phyloP scores from a whole-genome alignment of 2,888 invertebrate species.

The Catocala sponsa region DNA sequence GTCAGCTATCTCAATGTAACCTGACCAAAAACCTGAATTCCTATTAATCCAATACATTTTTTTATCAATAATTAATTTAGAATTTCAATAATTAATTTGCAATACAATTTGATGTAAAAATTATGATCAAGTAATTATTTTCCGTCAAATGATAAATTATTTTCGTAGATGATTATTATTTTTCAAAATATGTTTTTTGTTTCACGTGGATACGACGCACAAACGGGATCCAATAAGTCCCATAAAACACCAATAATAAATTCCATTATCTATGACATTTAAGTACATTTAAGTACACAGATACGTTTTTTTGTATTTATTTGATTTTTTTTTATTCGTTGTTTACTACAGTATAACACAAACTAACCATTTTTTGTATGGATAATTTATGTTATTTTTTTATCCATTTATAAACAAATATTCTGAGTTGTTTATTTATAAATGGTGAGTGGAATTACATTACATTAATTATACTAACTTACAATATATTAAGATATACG shows the following conservation, averaged over 20 bases:
- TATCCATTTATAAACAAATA: constrained; percentile 68
- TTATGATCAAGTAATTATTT: constrained; percentile 2
- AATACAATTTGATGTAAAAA: constrained; percentile 1
- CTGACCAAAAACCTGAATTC: constrained; percentile 18
- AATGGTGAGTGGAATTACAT: constrained; percentile 73
- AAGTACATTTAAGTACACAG: constrained; percentile 76
- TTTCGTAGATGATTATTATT: constrained; percentile 14
- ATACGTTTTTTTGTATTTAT: constrained; percentile 81
- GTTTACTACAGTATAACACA: constrained; percentile 78
- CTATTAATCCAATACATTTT: background rate
- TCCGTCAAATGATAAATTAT: constrained; percentile 16
- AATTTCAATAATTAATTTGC: background rate
- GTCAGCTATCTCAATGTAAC: constrained; percentile 57
- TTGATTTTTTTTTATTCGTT: constrained; percentile 80
- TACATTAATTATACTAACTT: constrained; percentile 85
- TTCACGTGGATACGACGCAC: constrained; percentile 78
- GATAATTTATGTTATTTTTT: constrained; percentile 63
- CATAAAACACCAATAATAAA: constrained; percentile 75
- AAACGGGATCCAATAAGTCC: constrained; percentile 58
- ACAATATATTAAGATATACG: constrained; percentile 71
- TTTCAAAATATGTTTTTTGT: constrained; percentile 42
- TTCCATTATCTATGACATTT: constrained; percentile 80
- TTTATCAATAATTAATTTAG: constrained; percentile 8
- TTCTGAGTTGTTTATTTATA: constrained; percentile 45
- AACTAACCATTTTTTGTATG: constrained; percentile 56